Evolutionary conservation across 2,797 vertebrate genomes (phyloP).

Genomic region (Antrozous pallidus): DNA sequence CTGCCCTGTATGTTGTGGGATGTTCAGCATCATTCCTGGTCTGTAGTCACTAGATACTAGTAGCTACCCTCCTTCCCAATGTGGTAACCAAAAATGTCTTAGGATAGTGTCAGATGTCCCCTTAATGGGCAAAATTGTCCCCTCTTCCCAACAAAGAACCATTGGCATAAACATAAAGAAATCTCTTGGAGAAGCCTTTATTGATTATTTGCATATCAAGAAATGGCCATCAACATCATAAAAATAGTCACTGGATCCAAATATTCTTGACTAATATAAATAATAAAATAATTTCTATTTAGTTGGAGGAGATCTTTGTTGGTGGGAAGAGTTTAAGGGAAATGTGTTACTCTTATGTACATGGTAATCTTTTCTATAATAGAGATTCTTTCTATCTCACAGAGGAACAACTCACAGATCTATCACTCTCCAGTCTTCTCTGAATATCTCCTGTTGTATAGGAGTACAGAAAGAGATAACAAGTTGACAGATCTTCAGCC

Average conservation of each 20-base stretch:
- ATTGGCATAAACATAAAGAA: background rate
- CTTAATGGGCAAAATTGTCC: background rate
- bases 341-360: background rate
- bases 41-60: background rate
- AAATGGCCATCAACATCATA: background rate
- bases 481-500: background rate
- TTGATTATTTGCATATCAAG: background rate
- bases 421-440: background rate
- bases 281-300: background rate
- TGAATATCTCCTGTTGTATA: background rate
- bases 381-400: background rate
- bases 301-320: background rate
- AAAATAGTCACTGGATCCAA: background rate
- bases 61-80: background rate
- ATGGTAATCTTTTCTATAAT: background rate
- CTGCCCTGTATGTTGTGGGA: background rate
- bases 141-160: background rate
- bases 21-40: background rate
- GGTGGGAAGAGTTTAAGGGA: background rate
- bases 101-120: background rate
- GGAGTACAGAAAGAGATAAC: background rate
- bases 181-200: slow-evolving; percentile 21
- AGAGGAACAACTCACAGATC: background rate
- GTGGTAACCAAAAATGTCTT: background rate
- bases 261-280: background rate